These are phyloP conservation scores for Macrobrachium nipponense DNA, from an alignment of 1,140 invertebrate species.

Conservation along the genomic window DNA sequence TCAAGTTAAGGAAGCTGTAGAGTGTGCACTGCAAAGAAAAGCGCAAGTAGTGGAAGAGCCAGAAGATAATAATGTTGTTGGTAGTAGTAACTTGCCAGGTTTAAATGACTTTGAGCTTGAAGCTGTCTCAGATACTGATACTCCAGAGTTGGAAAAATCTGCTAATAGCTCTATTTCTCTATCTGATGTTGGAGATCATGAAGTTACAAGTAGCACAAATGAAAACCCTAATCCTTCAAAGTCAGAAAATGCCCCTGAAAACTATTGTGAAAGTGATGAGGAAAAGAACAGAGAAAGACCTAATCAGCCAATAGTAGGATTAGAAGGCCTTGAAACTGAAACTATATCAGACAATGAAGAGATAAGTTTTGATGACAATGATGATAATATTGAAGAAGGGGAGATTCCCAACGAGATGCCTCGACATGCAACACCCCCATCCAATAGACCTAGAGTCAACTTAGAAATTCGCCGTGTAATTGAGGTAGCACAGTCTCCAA, in stretches of 20 bases:
- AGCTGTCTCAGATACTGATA: constrained; percentile 65
- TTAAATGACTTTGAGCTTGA: constrained; percentile 61
- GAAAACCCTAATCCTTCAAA: constrained; percentile 47
- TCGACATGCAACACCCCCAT: constrained; percentile 48
- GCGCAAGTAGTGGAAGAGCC: constrained; percentile 34
- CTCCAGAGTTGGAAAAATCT: constrained; percentile 64
- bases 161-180: constrained; percentile 64
- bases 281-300: constrained; percentile 33
- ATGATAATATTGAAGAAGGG: constrained; percentile 64
- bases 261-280: constrained; percentile 47
- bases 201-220: constrained; percentile 64
- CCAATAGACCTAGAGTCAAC: constrained; percentile 51
- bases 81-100: constrained; percentile 57
- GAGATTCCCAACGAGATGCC: constrained; percentile 63
- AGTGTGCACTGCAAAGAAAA: constrained; percentile 68
- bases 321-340: constrained; percentile 78
- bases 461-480: constrained; percentile 57
- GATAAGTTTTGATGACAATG: constrained; percentile 64
- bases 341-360: constrained; percentile 76
- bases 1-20: constrained; percentile 66
- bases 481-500: constrained; percentile 59
- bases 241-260: constrained; percentile 30
- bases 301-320: constrained; percentile 67
- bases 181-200: constrained; percentile 62
- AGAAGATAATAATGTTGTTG: constrained; percentile 65